Base-by-base conservation (phyloP, 1,140 invertebrate species). In the Pomacea maculata region DNA sequence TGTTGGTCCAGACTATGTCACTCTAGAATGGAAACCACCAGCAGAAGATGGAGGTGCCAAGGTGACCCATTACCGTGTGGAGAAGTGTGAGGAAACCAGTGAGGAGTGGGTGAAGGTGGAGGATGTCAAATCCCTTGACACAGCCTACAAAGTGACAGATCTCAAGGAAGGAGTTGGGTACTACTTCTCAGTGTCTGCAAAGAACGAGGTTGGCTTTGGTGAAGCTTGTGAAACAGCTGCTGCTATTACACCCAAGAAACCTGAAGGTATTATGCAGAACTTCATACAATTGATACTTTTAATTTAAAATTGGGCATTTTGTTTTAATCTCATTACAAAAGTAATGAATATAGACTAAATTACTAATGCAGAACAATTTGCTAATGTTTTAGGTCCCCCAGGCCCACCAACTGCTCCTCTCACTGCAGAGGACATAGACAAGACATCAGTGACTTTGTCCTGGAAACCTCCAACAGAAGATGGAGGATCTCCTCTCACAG, bases 381-480 rank as follows among this genome's bases (percentile, higher is more conserved):
- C 25, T 10, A 25, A 25, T 2, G 34, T 83, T 85, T 94, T 82
- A 96, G 95, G 89, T 95, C 96, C 82, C 95, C 95, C 97, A 70
- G 94, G 94, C 29, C 95, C 96, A 88, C 98, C 98, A 0, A 96
- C 97, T 84, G 97, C 97, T 73, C 97, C 97, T 1, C 93, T 99
- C 0, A 95, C 97, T 91, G 75, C 82, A 85, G 29, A 85, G 84
- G 65, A 92, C 85, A 88, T 87, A 77, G 80, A 82, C 84, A 73
- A 90, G 87, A 79, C 81, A 81, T 97, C 83, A 93, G 95, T 67
- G 94, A 98, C 64, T 95, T 91, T 99, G n/a, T 93, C 94, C 14
- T 99, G 98, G 98, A 95, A 95, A 87, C 94, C 95, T 88, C 97
- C 98, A 15, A 92, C 93, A 83, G 97, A 99, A 90, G 95, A 99